phyloP scores from a whole-genome alignment of 2,113 vertebrate species.

The Antigone vipio region DNA sequence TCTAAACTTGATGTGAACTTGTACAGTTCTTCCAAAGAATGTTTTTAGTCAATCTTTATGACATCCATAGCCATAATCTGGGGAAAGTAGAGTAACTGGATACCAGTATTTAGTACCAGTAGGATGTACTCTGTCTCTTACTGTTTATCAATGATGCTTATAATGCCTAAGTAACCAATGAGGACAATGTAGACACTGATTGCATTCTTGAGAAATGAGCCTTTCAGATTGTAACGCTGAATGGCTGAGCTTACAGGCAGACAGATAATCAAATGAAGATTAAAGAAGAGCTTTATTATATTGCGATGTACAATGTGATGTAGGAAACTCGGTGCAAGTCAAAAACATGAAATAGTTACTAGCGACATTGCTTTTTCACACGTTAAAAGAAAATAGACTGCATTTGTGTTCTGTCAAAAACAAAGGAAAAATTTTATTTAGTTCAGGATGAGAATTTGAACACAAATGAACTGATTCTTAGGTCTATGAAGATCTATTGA shows the following conservation, averaged over 20 bases:
- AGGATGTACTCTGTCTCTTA: not conserved
- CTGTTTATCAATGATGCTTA: conserved; percentile 20
- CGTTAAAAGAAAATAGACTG: not conserved
- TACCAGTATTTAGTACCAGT: conserved; percentile 16
- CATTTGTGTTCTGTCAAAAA: not conserved
- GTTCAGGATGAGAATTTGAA: not conserved
- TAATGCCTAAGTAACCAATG: not conserved
- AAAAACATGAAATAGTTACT: not conserved
- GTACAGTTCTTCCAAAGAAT: conserved; percentile 23
- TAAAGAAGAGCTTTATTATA: not conserved
- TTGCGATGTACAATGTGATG: not conserved
- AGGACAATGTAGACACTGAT: conserved; percentile 10
- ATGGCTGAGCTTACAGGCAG: not conserved
- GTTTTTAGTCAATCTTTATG: conserved; percentile 13
- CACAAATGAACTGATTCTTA: not conserved
- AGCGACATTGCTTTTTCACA: not conserved
- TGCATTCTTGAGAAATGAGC: conserved; percentile 28
- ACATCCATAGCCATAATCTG: conserved; percentile 16
- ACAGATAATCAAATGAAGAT: not conserved
- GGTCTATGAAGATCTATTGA: not conserved
- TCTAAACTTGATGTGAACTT: conserved; percentile 64
- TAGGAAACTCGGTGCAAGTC: not conserved
- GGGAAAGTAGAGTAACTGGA: conserved; percentile 31
- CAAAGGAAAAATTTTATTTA: not conserved
- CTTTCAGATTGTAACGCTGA: not conserved